phyloP scores from a whole-genome alignment of 2,797 vertebrate species.

The Limnodromus scolopaceus region DNA sequence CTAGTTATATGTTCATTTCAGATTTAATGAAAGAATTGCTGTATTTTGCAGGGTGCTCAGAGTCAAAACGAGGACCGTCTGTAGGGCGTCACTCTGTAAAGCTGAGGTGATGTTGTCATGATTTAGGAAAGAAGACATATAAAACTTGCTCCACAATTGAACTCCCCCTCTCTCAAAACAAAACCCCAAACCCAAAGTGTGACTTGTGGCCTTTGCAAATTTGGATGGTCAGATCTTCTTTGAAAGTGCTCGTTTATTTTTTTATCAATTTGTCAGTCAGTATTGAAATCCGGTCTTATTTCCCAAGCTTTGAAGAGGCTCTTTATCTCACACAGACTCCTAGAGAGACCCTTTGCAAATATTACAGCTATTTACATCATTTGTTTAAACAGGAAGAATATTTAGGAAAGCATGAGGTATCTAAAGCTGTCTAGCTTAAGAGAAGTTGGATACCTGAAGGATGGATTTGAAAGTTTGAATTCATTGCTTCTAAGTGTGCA shows the following conservation, averaged over 20 bases:
- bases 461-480: neutral
- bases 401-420: neutral
- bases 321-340: neutral
- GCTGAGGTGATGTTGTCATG: neutral
- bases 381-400: neutral
- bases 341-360: neutral
- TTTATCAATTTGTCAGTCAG: neutral
- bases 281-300: neutral
- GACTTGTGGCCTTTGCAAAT: neutral
- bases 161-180: rapidly evolving
- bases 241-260: neutral
- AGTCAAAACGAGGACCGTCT: neutral
- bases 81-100: neutral
- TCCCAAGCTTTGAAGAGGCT: neutral
- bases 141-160: neutral
- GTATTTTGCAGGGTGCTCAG: neutral
- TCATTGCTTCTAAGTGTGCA: neutral
- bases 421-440: neutral
- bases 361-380: neutral
- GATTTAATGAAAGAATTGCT: neutral
- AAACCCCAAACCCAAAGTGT: neutral
- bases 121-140: neutral
- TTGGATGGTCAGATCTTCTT: neutral
- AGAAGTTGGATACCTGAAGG: neutral
- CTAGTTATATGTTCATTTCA: neutral